Conservation (phyloP, 2,888 invertebrate species). For the Blera fallax region DNA sequence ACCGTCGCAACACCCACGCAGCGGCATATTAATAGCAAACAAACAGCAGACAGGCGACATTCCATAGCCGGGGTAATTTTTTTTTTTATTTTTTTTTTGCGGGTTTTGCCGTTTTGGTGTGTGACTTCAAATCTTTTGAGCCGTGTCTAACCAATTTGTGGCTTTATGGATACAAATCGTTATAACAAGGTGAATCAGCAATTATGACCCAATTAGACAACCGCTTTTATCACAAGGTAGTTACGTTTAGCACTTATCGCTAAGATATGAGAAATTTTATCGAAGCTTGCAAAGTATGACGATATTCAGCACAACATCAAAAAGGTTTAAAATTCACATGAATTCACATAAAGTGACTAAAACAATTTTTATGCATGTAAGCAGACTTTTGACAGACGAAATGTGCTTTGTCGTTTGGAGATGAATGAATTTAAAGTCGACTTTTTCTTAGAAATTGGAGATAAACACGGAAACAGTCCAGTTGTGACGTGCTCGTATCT, state of each 20-base stretch:
- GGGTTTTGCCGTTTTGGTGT: too few species aligned
- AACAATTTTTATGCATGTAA: too few species aligned
- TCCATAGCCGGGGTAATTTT: neutral
- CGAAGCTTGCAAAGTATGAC: too few species aligned
- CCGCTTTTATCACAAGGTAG: neutral
- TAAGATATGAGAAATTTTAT: neutral
- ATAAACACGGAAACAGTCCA: too few species aligned
- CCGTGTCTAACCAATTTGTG: neutral
- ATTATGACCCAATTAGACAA: neutral
- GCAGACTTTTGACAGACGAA: too few species aligned
- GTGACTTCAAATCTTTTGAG: neutral
- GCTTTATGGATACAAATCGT: neutral
- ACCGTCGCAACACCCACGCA: neutral
- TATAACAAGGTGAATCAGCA: neutral
- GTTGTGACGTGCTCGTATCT: too few species aligned
- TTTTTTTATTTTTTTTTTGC: too few species aligned
- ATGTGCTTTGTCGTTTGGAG: too few species aligned
- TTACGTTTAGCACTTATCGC: neutral
- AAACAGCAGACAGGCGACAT: neutral
- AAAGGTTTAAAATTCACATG: neutral
- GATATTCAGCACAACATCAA: too few species aligned
- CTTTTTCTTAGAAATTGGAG: too few species aligned
- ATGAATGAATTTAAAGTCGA: too few species aligned
- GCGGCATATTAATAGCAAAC: conserved; percentile 25
- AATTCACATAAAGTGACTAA: neutral